Conservation (phyloP, 2,888 invertebrate species). For the Neuroscelio doddi region DNA sequence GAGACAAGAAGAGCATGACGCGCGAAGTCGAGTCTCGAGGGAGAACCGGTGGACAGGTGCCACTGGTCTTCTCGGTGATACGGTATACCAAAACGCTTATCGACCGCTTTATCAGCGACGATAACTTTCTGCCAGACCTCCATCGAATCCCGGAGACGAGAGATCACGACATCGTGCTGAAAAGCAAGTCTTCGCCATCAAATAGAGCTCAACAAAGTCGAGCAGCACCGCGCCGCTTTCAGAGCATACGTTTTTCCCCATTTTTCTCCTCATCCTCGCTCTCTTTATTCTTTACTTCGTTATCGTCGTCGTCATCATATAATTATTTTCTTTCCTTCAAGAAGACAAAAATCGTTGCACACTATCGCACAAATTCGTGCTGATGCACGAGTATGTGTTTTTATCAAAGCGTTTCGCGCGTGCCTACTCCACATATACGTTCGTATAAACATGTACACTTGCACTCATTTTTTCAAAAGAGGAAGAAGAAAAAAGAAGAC, state of each 20-base stretch:
- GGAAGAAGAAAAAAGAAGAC: too few relatives aligned
- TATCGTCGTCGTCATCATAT: background rate
- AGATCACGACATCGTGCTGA: background rate
- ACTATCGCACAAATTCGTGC: too few relatives aligned
- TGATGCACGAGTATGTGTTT: too few relatives aligned
- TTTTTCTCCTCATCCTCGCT: constrained; percentile 5
- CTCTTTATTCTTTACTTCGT: background rate
- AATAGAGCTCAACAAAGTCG: background rate
- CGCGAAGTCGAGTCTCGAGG: constrained; percentile 22
- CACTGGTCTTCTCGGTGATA: constrained; percentile 29
- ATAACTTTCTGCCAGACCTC: background rate
- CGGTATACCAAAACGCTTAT: background rate
- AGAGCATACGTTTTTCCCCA: constrained; percentile 6
- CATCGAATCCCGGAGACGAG: background rate
- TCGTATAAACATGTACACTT: too few relatives aligned
- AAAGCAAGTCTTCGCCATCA: constrained; percentile 8
- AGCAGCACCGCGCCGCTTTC: background rate
- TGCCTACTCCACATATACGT: too few relatives aligned
- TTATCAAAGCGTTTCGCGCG: too few relatives aligned
- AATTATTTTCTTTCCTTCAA: background rate
- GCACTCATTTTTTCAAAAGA: too few relatives aligned
- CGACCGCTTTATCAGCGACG: background rate
- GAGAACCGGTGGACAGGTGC: constrained; percentile 40
- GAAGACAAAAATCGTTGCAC: background rate
- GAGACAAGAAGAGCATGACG: constrained; percentile 19